Percentiles rank a stretch among this genome's conserved stretches.
Conservation (phyloP, 2,113 vertebrate genomes). For the Cinclus mexicanus region DNA sequence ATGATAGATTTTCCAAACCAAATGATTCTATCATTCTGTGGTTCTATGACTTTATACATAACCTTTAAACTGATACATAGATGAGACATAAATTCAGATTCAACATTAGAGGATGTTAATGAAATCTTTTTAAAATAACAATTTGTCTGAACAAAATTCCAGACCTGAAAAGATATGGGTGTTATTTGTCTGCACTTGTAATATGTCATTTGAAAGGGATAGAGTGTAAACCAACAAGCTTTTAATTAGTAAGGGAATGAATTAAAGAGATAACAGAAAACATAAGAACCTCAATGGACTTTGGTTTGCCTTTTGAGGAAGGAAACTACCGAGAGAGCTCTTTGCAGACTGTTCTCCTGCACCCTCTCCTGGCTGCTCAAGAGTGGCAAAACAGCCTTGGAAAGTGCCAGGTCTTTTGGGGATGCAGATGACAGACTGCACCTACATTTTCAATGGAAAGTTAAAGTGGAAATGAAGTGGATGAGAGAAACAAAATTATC, state of each 20-base stretch:
- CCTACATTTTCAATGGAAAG: background rate
- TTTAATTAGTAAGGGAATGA: background rate
- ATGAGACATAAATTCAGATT: background rate
- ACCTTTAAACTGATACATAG: background rate
- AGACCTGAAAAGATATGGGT: background rate
- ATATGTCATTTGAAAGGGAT: background rate
- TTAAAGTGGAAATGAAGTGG: background rate
- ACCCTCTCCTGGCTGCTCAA: conserved; percentile 36
- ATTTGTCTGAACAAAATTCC: background rate
- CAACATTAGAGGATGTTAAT: background rate
- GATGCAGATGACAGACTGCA: background rate
- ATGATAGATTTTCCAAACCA: background rate
- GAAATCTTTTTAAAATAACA: background rate
- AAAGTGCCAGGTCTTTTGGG: background rate
- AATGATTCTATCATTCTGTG: background rate
- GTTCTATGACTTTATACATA: background rate
- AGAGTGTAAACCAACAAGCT: background rate
- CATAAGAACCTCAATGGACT: background rate
- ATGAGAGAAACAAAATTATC: background rate
- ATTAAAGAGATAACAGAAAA: background rate
- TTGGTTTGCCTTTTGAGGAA: background rate
- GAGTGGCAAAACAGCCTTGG: background rate
- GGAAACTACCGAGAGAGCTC: background rate
- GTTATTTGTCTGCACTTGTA: background rate
- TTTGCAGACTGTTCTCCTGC: background rate